These are phyloP conservation scores for Schlechtendalia chinensis DNA, from an alignment of 1,140 invertebrate species.

Conservation along the genomic window DNA sequence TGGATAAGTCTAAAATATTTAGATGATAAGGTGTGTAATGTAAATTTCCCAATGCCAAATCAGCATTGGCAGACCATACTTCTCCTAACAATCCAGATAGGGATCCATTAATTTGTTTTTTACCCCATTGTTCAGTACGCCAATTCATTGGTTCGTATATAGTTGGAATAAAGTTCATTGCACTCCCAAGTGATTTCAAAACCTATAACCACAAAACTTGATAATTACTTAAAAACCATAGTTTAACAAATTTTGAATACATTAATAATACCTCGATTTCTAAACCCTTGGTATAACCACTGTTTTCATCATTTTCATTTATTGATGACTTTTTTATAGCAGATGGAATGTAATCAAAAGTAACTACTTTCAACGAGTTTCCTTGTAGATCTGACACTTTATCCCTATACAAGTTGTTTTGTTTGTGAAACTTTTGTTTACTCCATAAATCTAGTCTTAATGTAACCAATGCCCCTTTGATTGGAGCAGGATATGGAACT, in stretches of 20 bases:
- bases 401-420: slow-evolving; percentile 54
- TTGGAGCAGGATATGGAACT: slow-evolving; percentile 67
- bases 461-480: slow-evolving; percentile 59
- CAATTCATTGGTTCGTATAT: slow-evolving; percentile 66
- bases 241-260: neutral
- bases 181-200: slow-evolving; percentile 64
- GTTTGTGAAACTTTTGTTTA: slow-evolving; percentile 58
- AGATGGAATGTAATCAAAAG: slow-evolving; percentile 68
- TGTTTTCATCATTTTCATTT: slow-evolving; percentile 15
- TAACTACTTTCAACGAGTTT: slow-evolving; percentile 62
- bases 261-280: slow-evolving; percentile 63
- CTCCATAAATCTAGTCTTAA: slow-evolving; percentile 66
- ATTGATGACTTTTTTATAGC: slow-evolving; percentile 57
- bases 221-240: neutral
- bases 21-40: slow-evolving; percentile 70
- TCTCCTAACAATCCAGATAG: slow-evolving; percentile 71
- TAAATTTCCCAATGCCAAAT: slow-evolving; percentile 74
- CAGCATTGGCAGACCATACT: slow-evolving; percentile 66
- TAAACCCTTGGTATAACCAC: slow-evolving; percentile 57
- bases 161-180: slow-evolving; percentile 68
- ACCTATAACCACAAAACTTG: slow-evolving; percentile 59
- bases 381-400: slow-evolving; percentile 64
- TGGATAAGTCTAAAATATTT: slow-evolving; percentile 70
- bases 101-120: slow-evolving; percentile 61
- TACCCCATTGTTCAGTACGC: slow-evolving; percentile 66